A percentile compares a stretch with the other conserved stretches of the same genome.
Evolutionary conservation across 1,140 invertebrate species (phyloP).

Genomic region (Zaprionus vittiger): DNA sequence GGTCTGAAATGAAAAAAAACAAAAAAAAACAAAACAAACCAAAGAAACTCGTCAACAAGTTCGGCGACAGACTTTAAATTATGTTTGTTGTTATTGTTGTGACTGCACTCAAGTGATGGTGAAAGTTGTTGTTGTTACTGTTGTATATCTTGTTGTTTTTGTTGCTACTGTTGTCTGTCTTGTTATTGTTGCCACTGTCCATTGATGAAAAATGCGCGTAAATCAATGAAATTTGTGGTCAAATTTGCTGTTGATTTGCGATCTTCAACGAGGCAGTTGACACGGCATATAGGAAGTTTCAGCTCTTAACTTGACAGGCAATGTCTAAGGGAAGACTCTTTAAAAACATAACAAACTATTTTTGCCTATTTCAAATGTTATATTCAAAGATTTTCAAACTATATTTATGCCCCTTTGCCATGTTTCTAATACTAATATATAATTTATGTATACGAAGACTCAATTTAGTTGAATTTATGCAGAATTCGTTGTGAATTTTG

Average conservation of each 20-base stretch:
- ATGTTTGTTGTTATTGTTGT: slow-evolving; percentile 42
- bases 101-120: slow-evolving; percentile 31
- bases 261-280: slow-evolving; percentile 6
- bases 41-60: slow-evolving; percentile 54
- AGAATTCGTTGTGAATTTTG: slow-evolving; percentile 41
- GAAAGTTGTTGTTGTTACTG: slow-evolving; percentile 46
- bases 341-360: not conserved
- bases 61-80: slow-evolving; percentile 36
- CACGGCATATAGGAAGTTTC: not conserved
- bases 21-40: slow-evolving; percentile 10
- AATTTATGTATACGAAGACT: not conserved
- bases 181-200: slow-evolving; percentile 38
- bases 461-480: slow-evolving; percentile 4
- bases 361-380: not conserved
- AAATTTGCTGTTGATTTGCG: slow-evolving; percentile 22
- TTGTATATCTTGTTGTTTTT: slow-evolving; percentile 15
- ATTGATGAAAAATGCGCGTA: slow-evolving; percentile 60
- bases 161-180: slow-evolving; percentile 35
- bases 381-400: too few relatives aligned
- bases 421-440: not conserved
- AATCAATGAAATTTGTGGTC: slow-evolving; percentile 60
- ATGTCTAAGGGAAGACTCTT: not conserved
- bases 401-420: not conserved
- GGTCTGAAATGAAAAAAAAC: not conserved
- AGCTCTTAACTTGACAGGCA: not conserved